Conservation (phyloP, 2,797 vertebrate genomes). For the Tinamus major region DNA sequence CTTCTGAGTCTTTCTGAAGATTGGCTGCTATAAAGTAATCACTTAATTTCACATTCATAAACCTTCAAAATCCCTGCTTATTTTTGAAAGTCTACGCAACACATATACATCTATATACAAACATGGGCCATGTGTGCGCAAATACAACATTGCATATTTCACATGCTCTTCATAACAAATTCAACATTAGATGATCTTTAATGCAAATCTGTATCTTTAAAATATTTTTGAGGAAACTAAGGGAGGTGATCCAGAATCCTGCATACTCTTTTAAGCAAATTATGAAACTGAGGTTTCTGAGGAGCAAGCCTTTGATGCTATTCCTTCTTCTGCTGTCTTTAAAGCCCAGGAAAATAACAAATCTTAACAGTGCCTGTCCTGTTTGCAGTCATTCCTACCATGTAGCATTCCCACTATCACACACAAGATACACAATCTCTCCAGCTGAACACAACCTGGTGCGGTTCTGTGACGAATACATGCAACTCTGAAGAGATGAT, state of each 20-base stretch:
- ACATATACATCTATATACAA: not conserved
- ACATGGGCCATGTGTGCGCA: not conserved
- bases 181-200: not conserved
- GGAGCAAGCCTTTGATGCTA: not conserved
- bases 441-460: not conserved
- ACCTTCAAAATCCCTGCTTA: not conserved
- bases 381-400: not conserved
- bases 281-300: not conserved
- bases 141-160: not conserved
- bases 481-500: not conserved
- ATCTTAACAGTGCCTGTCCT: not conserved
- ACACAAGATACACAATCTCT: not conserved
- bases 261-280: not conserved
- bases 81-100: not conserved
- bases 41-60: not conserved
- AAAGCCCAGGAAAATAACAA: not conserved
- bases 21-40: not conserved
- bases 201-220: not conserved
- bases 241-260: not conserved
- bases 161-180: not conserved
- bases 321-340: not conserved
- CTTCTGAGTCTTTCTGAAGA: not conserved
- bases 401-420: not conserved
- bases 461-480: not conserved
- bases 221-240: not conserved